A percentile compares a stretch with the other conserved stretches of the same genome.
These are phyloP conservation scores for Oikopleura albicans DNA, from an alignment of 23 tunicate genomes.

Conservation along the genomic window DNA sequence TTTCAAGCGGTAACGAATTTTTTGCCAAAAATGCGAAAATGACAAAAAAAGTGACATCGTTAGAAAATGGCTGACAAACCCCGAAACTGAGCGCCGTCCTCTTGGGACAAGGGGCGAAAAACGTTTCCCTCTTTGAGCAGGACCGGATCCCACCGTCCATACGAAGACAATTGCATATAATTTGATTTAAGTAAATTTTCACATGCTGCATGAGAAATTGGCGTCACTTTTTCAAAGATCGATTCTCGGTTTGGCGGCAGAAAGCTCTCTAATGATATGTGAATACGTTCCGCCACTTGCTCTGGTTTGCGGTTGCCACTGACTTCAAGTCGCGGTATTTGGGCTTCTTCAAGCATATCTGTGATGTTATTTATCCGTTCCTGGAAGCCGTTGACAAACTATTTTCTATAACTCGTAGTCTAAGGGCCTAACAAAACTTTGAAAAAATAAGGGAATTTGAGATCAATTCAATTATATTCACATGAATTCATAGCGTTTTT, in stretches of 20 bases:
- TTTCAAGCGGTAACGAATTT: no score
- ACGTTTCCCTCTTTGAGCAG: conserved; percentile 22
- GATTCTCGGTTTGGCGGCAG: conserved; percentile 21
- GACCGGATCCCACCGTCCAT: conserved; percentile 83
- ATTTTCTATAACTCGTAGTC: no score
- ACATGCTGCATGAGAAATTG: background rate
- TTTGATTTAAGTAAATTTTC: background rate
- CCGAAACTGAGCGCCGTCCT: no score
- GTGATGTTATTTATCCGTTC: background rate
- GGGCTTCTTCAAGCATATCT: background rate
- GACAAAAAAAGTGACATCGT: background rate
- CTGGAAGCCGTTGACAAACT: background rate
- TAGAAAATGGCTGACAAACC: no score
- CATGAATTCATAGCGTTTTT: background rate
- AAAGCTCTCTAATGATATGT: background rate
- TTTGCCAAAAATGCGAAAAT: background rate
- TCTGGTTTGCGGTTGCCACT: background rate
- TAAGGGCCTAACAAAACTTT: no score
- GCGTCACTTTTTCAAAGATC: conserved; percentile 35
- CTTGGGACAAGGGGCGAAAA: background rate
- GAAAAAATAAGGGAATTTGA: no score
- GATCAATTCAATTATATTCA: no score
- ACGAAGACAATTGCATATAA: conserved; percentile 52
- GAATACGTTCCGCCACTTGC: background rate
- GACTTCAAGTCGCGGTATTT: background rate